Percentiles rank a stretch among this genome's conserved stretches.
phyloP scores from a whole-genome alignment of 2,888 invertebrate genomes.

The Drosophila nr. perissopoda region DNA sequence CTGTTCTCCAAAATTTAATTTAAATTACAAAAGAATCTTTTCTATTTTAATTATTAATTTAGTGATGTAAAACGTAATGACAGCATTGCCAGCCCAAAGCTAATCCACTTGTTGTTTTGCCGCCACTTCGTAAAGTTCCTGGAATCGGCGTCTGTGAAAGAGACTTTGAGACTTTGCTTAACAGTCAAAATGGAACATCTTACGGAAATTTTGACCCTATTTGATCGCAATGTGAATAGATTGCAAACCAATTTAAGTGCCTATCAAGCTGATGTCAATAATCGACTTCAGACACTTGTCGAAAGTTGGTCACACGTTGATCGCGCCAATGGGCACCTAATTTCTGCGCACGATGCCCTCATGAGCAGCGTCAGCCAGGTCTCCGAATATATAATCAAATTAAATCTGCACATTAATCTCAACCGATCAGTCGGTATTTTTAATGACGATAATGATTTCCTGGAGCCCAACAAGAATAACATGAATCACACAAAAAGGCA shows the following conservation, averaged over 20 bases:
- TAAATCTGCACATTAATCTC: constrained; percentile 54
- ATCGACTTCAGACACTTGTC: constrained; percentile 23
- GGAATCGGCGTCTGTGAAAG: constrained; percentile 10
- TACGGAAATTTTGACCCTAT: constrained; percentile 32
- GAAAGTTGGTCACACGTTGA: constrained; percentile 34
- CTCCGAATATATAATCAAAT: constrained; percentile 51
- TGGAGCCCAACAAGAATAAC: background rate
- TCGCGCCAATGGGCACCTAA: constrained; percentile 23
- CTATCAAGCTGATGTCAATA: constrained; percentile 32
- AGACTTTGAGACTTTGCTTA: background rate
- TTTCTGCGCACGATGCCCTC: constrained; percentile 44
- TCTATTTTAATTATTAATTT: background rate
- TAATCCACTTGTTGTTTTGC: background rate
- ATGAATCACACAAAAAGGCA: constrained; percentile 4
- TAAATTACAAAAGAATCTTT: background rate
- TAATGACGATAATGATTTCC: background rate
- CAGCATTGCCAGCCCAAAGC: constrained; percentile 15
- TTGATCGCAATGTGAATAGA: constrained; percentile 45
- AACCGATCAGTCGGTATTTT: constrained; percentile 21
- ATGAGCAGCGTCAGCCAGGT: constrained; percentile 50
- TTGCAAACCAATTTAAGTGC: constrained; percentile 36
- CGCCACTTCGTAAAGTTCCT: constrained; percentile 23
- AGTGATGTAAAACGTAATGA: background rate
- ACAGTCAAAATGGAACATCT: constrained; percentile 36
- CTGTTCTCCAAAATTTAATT: background rate